Percentiles rank a stretch among this genome's conserved stretches.
These are phyloP conservation scores for Anoplophora glabripennis DNA, from an alignment of 1,140 invertebrate genomes.

Conservation along the genomic window DNA sequence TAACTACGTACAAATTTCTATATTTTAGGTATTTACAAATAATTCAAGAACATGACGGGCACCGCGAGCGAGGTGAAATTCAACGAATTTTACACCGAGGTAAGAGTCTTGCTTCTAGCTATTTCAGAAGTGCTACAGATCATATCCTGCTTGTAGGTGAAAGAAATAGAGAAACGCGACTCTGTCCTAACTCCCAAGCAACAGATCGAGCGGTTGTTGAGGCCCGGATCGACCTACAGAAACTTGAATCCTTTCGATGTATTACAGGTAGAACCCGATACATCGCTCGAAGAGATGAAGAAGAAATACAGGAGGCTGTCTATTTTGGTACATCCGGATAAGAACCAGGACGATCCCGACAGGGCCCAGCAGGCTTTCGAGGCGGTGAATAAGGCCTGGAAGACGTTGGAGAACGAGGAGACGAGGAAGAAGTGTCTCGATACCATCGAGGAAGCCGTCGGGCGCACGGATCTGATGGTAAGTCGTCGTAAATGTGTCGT, in stretches of 20 bases:
- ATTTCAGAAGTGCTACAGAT: slow-evolving; percentile 13
- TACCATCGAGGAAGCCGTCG: slow-evolving; percentile 95
- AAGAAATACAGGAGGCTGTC: slow-evolving; percentile 96
- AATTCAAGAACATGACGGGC: no score
- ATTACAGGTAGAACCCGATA: slow-evolving; percentile 89
- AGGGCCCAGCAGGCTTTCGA: slow-evolving; percentile 92
- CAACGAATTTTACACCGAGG: slow-evolving; percentile 66
- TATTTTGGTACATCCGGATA: slow-evolving; percentile 97
- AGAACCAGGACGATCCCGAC: slow-evolving; percentile 94
- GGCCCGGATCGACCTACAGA: slow-evolving; percentile 93
- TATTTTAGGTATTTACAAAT: no score
- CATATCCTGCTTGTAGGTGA: slow-evolving; percentile 67
- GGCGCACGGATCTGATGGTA: slow-evolving; percentile 90
- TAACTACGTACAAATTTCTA: not conserved
- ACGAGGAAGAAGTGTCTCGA: slow-evolving; percentile 92
- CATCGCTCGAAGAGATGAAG: slow-evolving; percentile 86
- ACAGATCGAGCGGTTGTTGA: slow-evolving; percentile 89
- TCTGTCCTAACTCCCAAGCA: slow-evolving; percentile 88
- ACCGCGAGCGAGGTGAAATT: slow-evolving; percentile 54
- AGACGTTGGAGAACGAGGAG: slow-evolving; percentile 93
- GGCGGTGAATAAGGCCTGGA: slow-evolving; percentile 95
- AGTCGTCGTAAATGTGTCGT: slow-evolving; percentile 31
- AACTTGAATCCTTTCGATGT: slow-evolving; percentile 97
- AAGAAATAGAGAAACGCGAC: slow-evolving; percentile 91
- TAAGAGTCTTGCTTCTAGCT: slow-evolving; percentile 40